Evolutionary conservation across 2,113 vertebrate genomes (phyloP), one percentile per base, ranked within the genome.

Genomic region (Galbula dea): DNA sequence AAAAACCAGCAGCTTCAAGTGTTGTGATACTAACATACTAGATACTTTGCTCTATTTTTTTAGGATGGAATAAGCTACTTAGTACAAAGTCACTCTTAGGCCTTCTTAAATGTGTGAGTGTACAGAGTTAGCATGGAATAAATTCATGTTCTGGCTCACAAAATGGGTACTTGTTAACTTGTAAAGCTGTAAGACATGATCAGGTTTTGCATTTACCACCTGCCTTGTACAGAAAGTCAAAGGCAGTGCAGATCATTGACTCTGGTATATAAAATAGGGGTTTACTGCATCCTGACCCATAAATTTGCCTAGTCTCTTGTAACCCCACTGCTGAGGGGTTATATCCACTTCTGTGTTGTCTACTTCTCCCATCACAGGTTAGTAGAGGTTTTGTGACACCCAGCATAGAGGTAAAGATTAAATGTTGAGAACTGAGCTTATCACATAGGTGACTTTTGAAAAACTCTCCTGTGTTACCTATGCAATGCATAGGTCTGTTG

Each of bases 291-390:
- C 21, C 36, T 48, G 43, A 55, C 11, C 51, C 23, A 13, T 11
- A 69, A n/a, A 24, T 67, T 30, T 63, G 43, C 34, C 76, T 36
- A n/a, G 3, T 18, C 75, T 10, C 73, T 58, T 75, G 43, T 54
- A 78, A 62, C 19, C 4, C 48, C 30, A 32, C 23, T 4, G 2
- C 2, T 19, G 7, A 15, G 14, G 21, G 41, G 22, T 66, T 41
- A 15, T 15, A 36, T 2, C 26, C 46, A 29, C 26, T 82, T 72
- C 43, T 54, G 22, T 59, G 14, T 15, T 24, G 10, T 12, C 15
- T 19, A 41, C 12, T 30, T 46, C 16, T 48, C 34, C 66, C 41
- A 49, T 8, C 23, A 57, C 0, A 0, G 15, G 24, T 20, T 90
- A 83, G 79, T 52, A 71, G 43, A 86, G 23, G 39, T 81, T 75